Evolutionary conservation across 2,797 vertebrate genomes (phyloP).

Genomic region (Buceros bicornis): DNA sequence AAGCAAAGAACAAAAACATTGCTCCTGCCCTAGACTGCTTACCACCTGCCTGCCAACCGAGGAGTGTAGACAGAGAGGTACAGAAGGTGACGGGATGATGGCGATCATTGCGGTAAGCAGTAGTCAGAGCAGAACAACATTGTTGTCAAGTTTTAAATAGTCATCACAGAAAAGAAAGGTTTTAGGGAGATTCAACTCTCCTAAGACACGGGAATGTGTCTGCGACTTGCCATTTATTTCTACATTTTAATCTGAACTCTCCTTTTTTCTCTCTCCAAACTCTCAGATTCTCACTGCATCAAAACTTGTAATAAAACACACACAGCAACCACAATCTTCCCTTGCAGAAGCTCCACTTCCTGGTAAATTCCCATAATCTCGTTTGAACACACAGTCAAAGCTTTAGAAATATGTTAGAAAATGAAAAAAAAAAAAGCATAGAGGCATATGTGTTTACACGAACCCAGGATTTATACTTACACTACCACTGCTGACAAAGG

Average conservation of each 20-base stretch:
- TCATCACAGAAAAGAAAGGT: not conserved
- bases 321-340: not conserved
- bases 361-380: not conserved
- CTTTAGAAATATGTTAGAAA: not conserved
- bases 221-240: not conserved
- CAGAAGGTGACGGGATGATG: conserved; percentile 26
- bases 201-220: not conserved
- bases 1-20: conserved; percentile 11
- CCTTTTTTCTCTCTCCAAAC: not conserved
- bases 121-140: not conserved
- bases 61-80: not conserved
- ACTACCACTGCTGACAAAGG: not conserved
- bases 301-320: not conserved
- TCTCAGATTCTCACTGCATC: not conserved
- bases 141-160: not conserved
- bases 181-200: not conserved
- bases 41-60: conserved; percentile 38
- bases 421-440: not conserved
- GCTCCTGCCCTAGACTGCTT: conserved; percentile 24
- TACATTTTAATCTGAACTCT: not conserved
- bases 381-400: not conserved
- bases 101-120: conserved; percentile 8
- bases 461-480: not conserved
- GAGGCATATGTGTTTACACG: not conserved
- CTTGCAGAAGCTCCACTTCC: not conserved